Percentiles rank a stretch among this genome's conserved stretches.
phyloP scores from a whole-genome alignment of 2,797 vertebrate species.

The Tolypeutes matacus region DNA sequence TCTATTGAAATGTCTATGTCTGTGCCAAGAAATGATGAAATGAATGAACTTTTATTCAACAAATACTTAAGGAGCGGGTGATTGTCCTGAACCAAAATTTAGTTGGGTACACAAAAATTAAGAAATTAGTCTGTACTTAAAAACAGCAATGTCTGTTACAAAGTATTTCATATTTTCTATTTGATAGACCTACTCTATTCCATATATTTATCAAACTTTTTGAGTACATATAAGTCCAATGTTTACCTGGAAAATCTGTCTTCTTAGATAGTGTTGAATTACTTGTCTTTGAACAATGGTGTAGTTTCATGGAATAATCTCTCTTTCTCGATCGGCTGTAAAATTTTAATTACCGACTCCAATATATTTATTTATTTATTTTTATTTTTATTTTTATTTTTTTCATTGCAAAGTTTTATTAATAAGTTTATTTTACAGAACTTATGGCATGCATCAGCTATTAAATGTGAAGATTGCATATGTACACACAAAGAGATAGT shows the following conservation, averaged over 20 bases:
- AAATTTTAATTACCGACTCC: background rate
- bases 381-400: too few relatives aligned
- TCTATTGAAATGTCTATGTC: background rate
- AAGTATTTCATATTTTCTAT: background rate
- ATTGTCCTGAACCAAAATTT: background rate
- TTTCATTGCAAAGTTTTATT: background rate
- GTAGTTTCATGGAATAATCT: background rate
- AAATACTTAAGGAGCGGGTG: background rate
- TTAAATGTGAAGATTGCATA: background rate
- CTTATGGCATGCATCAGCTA: background rate
- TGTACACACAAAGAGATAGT: background rate
- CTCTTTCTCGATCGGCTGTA: background rate
- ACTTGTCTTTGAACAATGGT: background rate
- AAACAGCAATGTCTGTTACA: background rate
- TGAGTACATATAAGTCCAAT: background rate
- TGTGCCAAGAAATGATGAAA: background rate
- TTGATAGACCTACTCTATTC: background rate
- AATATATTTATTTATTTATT: too few relatives aligned
- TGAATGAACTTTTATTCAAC: background rate
- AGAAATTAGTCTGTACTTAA: background rate
- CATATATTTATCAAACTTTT: background rate
- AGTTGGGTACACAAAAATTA: background rate
- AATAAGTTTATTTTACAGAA: constrained; percentile 2
- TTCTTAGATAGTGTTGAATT: background rate
- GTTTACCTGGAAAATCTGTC: background rate